Percentiles rank a stretch among this genome's conserved stretches.
Evolutionary conservation across 2,113 vertebrate genomes (phyloP).

Genomic region (Tringa solitaria): DNA sequence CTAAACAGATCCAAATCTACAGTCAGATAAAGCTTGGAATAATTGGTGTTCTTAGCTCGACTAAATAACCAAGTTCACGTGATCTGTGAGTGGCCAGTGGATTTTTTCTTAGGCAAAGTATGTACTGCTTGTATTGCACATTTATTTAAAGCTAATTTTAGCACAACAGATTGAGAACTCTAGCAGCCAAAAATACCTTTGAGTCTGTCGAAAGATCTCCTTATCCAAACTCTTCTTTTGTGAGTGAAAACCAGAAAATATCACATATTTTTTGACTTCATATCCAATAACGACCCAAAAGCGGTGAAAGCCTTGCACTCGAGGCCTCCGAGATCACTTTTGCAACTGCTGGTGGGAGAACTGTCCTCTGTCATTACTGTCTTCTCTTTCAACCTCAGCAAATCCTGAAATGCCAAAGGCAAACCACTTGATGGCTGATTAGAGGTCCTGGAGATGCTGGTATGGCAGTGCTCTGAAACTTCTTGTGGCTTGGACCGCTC

Average conservation of each 20-base stretch:
- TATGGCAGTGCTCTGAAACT: neutral
- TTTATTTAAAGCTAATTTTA: conserved; percentile 38
- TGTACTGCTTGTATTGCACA: neutral
- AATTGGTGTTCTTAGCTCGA: neutral
- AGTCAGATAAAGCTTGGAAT: conserved; percentile 25
- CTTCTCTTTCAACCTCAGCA: conserved; percentile 48
- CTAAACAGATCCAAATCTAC: neutral
- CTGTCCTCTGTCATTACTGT: conserved; percentile 21
- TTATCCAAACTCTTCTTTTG: neutral
- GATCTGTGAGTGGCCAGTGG: neutral
- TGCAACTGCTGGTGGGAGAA: conserved; percentile 11
- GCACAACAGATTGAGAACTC: conserved; percentile 4
- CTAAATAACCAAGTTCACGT: conserved; percentile 12
- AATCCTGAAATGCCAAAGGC: conserved; percentile 20
- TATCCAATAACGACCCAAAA: neutral
- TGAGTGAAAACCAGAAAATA: neutral
- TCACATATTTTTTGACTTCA: neutral
- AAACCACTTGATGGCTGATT: neutral
- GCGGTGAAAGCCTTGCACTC: neutral
- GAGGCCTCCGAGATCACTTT: neutral
- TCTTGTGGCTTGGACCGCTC: conserved; percentile 23
- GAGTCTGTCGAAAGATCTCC: neutral
- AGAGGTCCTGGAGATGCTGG: neutral
- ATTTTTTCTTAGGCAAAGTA: conserved; percentile 22
- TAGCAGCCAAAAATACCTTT: neutral